Conservation (phyloP, 2,888 invertebrate genomes). For the Anticlea derivata region DNA sequence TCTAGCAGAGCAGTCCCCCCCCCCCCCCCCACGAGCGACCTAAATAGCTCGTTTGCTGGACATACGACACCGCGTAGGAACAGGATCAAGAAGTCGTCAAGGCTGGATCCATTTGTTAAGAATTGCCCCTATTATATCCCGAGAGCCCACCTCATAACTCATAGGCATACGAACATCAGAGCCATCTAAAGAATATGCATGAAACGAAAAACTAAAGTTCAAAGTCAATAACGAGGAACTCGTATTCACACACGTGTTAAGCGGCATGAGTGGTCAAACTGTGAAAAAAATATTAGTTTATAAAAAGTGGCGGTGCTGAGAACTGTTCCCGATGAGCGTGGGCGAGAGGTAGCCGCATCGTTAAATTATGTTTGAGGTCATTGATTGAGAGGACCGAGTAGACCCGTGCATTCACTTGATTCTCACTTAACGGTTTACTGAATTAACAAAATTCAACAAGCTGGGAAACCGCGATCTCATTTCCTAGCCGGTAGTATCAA, state of each 20-base stretch:
- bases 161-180: conserved; percentile 37
- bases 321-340: conserved; percentile 55
- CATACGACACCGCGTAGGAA: conserved; percentile 70
- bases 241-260: conserved; percentile 42
- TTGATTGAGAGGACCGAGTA: conserved; percentile 64
- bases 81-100: conserved; percentile 78
- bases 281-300: conserved; percentile 56
- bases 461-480: conserved; percentile 40
- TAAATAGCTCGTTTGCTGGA: conserved; percentile 64
- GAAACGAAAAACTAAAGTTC: conserved; percentile 36
- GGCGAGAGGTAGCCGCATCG: conserved; percentile 69
- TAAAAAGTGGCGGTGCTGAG: conserved; percentile 56
- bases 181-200: conserved; percentile 35
- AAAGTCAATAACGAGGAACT: conserved; percentile 43
- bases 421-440: conserved; percentile 53
- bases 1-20: conserved; percentile 57
- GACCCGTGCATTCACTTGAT: conserved; percentile 39
- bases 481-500: conserved; percentile 44
- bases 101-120: conserved; percentile 77
- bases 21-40: conserved; percentile 59
- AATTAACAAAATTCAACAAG: conserved; percentile 44
- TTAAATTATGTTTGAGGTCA: conserved; percentile 74
- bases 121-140: conserved; percentile 57
- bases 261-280: conserved; percentile 44
- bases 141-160: conserved; percentile 32